Conservation (phyloP, 2,888 invertebrate genomes). For the Polydesmus complanatus region DNA sequence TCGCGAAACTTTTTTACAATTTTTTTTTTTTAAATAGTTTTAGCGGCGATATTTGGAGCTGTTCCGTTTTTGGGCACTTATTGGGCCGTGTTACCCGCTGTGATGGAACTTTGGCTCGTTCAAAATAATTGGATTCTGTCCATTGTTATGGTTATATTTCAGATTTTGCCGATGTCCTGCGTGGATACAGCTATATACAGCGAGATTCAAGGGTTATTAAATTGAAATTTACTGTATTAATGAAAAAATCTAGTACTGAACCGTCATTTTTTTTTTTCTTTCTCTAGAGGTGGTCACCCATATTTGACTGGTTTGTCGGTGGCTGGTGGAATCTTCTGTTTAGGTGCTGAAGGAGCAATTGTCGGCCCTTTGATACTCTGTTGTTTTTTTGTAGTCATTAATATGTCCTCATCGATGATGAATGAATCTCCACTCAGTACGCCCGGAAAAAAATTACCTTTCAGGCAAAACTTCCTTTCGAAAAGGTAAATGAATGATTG, state of each 20-base stretch:
- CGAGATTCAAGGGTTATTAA: constrained; percentile 82
- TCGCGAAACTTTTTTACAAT: constrained; percentile 3
- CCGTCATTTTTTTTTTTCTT: constrained; percentile 1
- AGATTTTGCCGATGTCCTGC: constrained; percentile 78
- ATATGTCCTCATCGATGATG: constrained; percentile 41
- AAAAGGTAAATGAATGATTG: constrained; percentile 10
- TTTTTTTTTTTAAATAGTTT: constrained; percentile 40
- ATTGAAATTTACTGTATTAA: not conserved
- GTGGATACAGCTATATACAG: constrained; percentile 92
- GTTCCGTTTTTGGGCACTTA: constrained; percentile 93
- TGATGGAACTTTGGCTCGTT: constrained; percentile 85
- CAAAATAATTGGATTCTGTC: constrained; percentile 73
- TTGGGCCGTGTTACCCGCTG: constrained; percentile 85
- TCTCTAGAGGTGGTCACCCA: constrained; percentile 73
- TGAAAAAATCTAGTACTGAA: not conserved
- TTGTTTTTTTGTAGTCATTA: constrained; percentile 81
- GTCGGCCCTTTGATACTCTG: constrained; percentile 90
- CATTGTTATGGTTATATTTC: constrained; percentile 60
- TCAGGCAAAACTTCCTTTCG: constrained; percentile 3
- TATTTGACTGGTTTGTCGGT: constrained; percentile 93
- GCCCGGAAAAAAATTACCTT: constrained; percentile 2
- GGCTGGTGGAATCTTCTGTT: constrained; percentile 93
- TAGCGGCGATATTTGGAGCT: constrained; percentile 85
- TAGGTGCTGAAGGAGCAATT: constrained; percentile 92
- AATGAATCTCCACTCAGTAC: constrained; percentile 20